Conservation (phyloP, 2,888 invertebrate species). For the Calameuta pallipes region DNA sequence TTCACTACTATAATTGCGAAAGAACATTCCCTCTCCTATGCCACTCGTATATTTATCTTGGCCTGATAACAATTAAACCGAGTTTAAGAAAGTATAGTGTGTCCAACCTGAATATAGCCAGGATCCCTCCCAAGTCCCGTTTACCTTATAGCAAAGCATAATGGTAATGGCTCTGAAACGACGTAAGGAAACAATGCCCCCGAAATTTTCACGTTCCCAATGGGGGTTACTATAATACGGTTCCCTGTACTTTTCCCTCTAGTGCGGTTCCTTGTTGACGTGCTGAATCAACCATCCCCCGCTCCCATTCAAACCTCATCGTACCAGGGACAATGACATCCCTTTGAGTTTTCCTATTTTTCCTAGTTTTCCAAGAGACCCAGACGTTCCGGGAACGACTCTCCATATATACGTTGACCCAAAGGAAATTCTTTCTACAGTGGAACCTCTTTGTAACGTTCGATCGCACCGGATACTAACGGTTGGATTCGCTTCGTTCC, state of each 20-base stretch:
- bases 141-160: background rate
- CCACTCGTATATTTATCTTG: background rate
- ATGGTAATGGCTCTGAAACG: background rate
- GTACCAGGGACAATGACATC: background rate
- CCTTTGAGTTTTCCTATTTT: background rate
- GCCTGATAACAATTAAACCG: background rate
- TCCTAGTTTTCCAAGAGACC: background rate
- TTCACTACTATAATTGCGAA: background rate
- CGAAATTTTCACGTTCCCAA: background rate
- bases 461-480: background rate
- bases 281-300: background rate
- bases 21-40: background rate
- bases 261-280: background rate
- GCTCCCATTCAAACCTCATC: background rate
- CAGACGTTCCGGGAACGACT: background rate
- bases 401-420: background rate
- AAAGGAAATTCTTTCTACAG: background rate
- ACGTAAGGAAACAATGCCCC: background rate
- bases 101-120: background rate
- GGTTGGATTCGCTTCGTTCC: background rate
- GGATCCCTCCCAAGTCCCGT: background rate
- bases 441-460: background rate
- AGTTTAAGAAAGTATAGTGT: background rate
- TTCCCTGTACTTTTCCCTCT: background rate
- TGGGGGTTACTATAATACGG: background rate